Base-by-base conservation (phyloP, 2,888 invertebrate genomes). In the Steromphala cineraria region DNA sequence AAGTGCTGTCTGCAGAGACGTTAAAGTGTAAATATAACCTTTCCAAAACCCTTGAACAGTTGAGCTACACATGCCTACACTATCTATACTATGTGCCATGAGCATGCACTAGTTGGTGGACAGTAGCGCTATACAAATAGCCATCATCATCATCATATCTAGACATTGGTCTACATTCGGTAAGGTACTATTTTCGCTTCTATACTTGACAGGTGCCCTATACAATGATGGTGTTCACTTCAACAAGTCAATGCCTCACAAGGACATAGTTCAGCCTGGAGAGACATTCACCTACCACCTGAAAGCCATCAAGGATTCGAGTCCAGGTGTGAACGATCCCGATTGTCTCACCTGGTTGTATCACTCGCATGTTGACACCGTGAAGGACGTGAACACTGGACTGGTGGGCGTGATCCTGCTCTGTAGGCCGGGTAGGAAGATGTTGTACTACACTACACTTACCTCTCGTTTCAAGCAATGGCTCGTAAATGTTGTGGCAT, bases 291-390 rank as follows among this genome's bases (percentile, higher is more conserved):
- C 75, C 21, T 89, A 89, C 81, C 78, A 78, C 0, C 88, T 88
- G 90, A 81, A 86, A 36, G 79, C 88, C 8, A 86, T 87, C 24
- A 77, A 81, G 0, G 84, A 86, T 31, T 85, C 86, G 31, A 83
- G 84, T 1, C 90, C 89, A 0, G 80, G 86, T 0, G 81, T 80
- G 2, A 83, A 81, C 19, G 90, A 90, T 77, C 84, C 85, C 36
- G 82, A 83, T 40, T 90, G 90, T 80, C 81, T 89, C 31, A 84
- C 87, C 0, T 88, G 87, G 86, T 85, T 84, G 2, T 90, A 89
- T 74, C 89, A 89, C 77, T 88, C 89, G 0, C 90, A 90, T 53
- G 84, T 85, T 1, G 83, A 83, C 62, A 84, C 87, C 76, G 81
- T 85, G 74, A 53, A 52, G 8, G 90, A 90, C 46, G 85, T 86